These are phyloP conservation scores for Peribatodes rhomboidaria DNA, from an alignment of 2,888 invertebrate genomes.

Conservation along the genomic window DNA sequence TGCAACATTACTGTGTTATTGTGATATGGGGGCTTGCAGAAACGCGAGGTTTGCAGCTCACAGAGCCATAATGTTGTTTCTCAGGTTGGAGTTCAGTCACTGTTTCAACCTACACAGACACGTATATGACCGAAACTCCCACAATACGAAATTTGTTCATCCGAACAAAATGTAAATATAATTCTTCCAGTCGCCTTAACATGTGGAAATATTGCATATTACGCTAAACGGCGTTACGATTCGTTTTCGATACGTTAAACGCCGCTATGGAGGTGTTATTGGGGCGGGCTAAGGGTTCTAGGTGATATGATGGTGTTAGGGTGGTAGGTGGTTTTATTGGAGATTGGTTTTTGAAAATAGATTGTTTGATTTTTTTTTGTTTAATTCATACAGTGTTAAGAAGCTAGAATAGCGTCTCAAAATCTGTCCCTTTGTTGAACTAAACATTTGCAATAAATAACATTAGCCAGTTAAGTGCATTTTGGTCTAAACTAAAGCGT, in stretches of 20 bases:
- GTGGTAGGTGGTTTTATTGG: not conserved
- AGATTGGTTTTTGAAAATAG: conserved; percentile 9
- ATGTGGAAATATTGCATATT: conserved; percentile 32
- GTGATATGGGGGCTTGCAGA: no score
- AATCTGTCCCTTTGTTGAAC: no score
- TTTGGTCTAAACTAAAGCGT: no score
- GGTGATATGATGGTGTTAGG: conserved; percentile 6
- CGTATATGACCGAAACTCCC: conserved; percentile 10
- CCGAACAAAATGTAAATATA: conserved; percentile 48
- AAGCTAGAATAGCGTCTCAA: no score
- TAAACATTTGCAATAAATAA: no score
- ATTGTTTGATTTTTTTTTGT: conserved; percentile 3
- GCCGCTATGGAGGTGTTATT: conserved; percentile 23
- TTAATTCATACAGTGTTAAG: no score
- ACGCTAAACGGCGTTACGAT: conserved; percentile 18
- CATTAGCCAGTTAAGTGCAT: no score
- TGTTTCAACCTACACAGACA: not conserved
- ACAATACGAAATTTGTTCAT: conserved; percentile 33
- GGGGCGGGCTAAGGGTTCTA: not conserved
- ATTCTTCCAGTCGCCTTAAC: conserved; percentile 43
- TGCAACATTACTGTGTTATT: no score
- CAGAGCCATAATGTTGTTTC: no score
- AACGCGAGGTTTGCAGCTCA: no score
- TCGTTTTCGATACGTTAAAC: conserved; percentile 26
- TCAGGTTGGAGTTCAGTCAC: conserved; percentile 1